These are phyloP conservation scores for Premnoplex brunnescens DNA, from an alignment of 2,797 vertebrate species.

Conservation along the genomic window DNA sequence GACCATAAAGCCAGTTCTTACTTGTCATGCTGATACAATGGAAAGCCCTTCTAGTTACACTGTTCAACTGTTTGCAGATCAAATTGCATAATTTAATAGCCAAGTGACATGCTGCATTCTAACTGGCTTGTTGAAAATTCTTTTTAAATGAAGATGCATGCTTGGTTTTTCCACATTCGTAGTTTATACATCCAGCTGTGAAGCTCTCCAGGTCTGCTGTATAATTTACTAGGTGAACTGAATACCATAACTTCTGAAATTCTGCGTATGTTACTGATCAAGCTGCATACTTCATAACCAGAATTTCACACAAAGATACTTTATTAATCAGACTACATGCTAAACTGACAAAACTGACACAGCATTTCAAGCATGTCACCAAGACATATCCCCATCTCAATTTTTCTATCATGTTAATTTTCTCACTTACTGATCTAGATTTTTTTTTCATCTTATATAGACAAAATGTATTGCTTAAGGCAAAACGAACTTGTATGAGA, in stretches of 20 bases:
- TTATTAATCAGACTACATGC: neutral
- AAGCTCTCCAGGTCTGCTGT: neutral
- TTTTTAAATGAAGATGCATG: constrained; percentile 47
- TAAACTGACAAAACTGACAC: neutral
- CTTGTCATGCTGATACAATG: neutral
- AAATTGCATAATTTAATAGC: neutral
- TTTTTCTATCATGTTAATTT: neutral
- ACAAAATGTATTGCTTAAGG: neutral
- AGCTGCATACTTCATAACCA: constrained; percentile 8
- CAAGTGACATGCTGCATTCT: neutral
- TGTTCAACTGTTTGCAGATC: neutral
- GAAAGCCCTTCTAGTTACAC: neutral
- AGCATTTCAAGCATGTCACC: neutral
- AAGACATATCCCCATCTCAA: neutral
- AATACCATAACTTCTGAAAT: neutral
- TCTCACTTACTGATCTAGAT: neutral
- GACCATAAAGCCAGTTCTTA: neutral
- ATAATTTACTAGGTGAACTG: constrained; percentile 22
- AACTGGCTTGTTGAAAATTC: neutral
- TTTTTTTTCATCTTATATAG: neutral
- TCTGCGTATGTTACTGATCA: neutral
- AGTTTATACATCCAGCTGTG: constrained; percentile 20
- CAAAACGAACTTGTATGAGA: neutral
- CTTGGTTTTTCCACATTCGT: constrained; percentile 1
- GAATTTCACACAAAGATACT: neutral